Evolutionary conservation across 2,113 vertebrate genomes (phyloP).

Genomic region (Mastomys natalensis): DNA sequence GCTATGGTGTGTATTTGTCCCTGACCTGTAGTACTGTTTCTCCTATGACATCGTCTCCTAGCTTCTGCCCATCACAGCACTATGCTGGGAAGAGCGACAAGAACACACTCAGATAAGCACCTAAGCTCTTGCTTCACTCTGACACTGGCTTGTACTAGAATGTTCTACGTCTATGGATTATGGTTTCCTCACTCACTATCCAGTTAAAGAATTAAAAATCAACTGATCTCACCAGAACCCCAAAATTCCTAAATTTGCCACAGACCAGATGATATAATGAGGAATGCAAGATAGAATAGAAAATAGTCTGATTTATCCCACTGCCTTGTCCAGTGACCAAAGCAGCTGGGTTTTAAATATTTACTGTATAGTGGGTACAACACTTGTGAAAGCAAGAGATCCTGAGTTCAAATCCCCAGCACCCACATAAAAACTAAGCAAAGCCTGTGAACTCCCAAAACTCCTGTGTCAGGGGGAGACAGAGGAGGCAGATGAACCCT

Average conservation of each 20-base stretch:
- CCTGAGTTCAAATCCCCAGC: neutral
- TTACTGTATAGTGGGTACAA: neutral
- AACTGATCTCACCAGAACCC: neutral
- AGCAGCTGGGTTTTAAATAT: neutral
- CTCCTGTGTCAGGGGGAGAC: neutral
- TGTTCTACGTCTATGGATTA: neutral
- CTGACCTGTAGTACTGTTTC: neutral
- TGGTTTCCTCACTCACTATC: neutral
- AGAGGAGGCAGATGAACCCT: neutral
- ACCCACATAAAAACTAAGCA: neutral
- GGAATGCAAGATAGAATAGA: neutral
- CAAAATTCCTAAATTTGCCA: neutral
- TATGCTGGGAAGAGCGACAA: neutral
- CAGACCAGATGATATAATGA: neutral
- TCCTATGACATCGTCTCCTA: neutral
- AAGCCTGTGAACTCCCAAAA: neutral
- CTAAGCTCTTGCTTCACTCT: neutral
- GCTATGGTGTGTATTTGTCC: neutral
- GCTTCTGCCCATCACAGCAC: neutral
- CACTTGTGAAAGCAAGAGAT: neutral
- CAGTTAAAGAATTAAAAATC: neutral
- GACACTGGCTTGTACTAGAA: neutral
- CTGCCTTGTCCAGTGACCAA: neutral
- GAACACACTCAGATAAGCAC: neutral
- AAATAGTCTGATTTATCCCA: neutral